Evolutionary conservation across 2,797 vertebrate genomes (phyloP).

Genomic region (Platyrinchus mystaceus): DNA sequence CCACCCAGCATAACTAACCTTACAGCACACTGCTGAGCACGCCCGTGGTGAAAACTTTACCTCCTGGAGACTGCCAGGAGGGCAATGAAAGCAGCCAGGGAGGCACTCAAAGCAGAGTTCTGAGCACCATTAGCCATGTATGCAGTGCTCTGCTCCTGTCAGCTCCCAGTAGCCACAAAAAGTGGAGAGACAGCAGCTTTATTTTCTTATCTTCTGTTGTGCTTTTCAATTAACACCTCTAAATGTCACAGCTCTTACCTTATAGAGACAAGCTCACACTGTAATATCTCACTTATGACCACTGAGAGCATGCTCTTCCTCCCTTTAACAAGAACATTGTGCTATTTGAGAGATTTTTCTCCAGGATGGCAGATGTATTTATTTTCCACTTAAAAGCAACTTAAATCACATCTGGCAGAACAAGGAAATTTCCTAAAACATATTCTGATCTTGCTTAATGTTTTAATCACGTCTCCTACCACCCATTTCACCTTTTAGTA

Average conservation of each 20-base stretch:
- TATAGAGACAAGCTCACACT: not conserved
- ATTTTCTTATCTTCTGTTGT: not conserved
- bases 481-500: not conserved
- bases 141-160: not conserved
- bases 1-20: not conserved
- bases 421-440: not conserved
- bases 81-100: not conserved
- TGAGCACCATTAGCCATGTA: not conserved
- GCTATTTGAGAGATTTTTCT: not conserved
- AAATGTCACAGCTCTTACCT: not conserved
- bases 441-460: not conserved
- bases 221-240: not conserved
- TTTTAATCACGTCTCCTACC: not conserved
- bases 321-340: not conserved
- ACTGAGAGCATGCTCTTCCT: not conserved
- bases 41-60: not conserved
- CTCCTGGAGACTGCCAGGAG: not conserved
- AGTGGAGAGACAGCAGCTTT: not conserved
- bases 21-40: not conserved
- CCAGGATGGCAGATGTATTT: not conserved
- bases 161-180: not conserved
- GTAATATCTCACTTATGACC: not conserved
- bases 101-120: not conserved
- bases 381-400: not conserved
- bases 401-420: not conserved